Evolutionary conservation across 2,888 invertebrate genomes (phyloP).

Genomic region (Papilio protenor): DNA sequence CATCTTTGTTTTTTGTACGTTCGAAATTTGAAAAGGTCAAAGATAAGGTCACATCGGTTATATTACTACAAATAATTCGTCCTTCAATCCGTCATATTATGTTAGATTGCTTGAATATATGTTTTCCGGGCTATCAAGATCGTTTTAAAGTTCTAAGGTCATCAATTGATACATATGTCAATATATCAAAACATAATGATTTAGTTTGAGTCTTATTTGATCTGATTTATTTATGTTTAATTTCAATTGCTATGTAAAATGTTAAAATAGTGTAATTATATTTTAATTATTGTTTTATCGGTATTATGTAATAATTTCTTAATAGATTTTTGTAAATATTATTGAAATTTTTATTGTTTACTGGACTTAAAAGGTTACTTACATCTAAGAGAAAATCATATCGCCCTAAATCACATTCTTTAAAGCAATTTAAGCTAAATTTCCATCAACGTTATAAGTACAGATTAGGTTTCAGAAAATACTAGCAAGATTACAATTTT

Average conservation of each 20-base stretch:
- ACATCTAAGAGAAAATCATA: too few relatives aligned
- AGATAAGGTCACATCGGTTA: conserved; percentile 26
- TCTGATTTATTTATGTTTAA: not conserved
- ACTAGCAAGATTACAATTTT: too few relatives aligned
- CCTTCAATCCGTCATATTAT: not conserved
- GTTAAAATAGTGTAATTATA: too few relatives aligned
- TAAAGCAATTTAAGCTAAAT: too few relatives aligned
- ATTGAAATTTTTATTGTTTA: too few relatives aligned
- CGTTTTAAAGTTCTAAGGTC: conserved; percentile 13
- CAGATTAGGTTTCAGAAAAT: too few relatives aligned
- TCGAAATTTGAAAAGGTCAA: not conserved
- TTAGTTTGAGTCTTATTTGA: not conserved
- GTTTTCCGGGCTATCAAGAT: conserved; percentile 8
- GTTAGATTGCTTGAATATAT: not conserved
- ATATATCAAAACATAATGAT: not conserved
- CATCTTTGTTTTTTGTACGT: conserved; percentile 2
- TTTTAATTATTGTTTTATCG: too few relatives aligned
- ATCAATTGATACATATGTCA: not conserved
- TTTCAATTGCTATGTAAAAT: not conserved
- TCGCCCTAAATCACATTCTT: too few relatives aligned
- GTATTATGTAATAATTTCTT: too few relatives aligned
- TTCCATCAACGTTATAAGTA: too few relatives aligned
- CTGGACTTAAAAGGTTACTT: too few relatives aligned
- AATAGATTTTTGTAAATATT: too few relatives aligned
- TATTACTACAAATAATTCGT: not conserved